phyloP scores from a whole-genome alignment of 2,888 invertebrate species.

The Drymonia ruficornis region DNA sequence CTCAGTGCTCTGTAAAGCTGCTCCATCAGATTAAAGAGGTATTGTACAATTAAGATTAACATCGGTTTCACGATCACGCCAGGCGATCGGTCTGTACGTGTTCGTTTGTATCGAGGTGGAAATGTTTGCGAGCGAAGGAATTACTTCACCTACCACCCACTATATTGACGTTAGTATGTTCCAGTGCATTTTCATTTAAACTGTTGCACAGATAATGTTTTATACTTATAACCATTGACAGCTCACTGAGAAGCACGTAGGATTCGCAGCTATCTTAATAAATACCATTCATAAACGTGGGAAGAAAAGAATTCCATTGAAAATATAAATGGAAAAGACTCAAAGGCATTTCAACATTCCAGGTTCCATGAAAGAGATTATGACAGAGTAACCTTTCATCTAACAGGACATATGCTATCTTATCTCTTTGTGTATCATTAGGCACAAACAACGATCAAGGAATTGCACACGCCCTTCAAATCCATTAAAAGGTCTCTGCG shows the following conservation, averaged over 20 bases:
- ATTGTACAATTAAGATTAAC: slow-evolving; percentile 39
- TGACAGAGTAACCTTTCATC: too few species aligned
- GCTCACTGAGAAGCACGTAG: slow-evolving; percentile 24
- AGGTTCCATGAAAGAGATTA: neutral
- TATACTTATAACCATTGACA: slow-evolving; percentile 8
- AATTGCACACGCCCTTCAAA: slow-evolving; percentile 30
- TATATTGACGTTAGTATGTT: slow-evolving; percentile 11
- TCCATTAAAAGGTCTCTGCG: slow-evolving; percentile 32
- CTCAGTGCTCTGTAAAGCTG: slow-evolving; percentile 19
- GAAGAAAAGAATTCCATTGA: neutral
- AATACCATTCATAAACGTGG: slow-evolving; percentile 20
- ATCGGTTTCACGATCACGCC: slow-evolving; percentile 33
- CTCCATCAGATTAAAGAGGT: slow-evolving; percentile 35
- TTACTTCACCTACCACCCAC: neutral
- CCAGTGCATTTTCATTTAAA: slow-evolving; percentile 20
- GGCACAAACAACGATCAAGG: slow-evolving; percentile 18
- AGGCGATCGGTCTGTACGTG: slow-evolving; percentile 21
- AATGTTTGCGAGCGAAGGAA: slow-evolving; percentile 11
- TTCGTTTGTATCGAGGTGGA: slow-evolving; percentile 18
- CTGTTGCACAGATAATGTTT: slow-evolving; percentile 15
- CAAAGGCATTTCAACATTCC: neutral
- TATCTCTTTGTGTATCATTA: slow-evolving; percentile 26
- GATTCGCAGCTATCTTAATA: slow-evolving; percentile 19
- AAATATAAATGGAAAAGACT: neutral
- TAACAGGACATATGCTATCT: neutral